Percentiles rank a stretch among this genome's conserved stretches.
phyloP scores from a whole-genome alignment of 2,113 vertebrate species.

The Lipophrys pholis region DNA sequence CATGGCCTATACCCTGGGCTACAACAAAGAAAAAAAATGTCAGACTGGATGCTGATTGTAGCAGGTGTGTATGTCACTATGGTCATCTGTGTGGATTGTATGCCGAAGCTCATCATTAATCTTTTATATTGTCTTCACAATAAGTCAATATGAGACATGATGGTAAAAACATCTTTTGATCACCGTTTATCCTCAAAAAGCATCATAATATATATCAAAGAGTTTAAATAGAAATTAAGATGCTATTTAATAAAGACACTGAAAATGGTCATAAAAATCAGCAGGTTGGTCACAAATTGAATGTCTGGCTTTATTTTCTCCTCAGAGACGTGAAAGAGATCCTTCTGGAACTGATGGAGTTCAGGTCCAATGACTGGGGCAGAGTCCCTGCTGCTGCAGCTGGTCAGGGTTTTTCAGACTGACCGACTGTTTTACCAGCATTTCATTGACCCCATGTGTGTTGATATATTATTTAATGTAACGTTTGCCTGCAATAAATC shows the following conservation, averaged over 20 bases:
- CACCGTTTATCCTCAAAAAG: no score
- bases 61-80: slow-evolving; percentile 86
- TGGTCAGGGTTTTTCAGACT: slow-evolving; percentile 34
- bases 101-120: no score
- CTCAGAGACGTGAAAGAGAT: slow-evolving; percentile 93
- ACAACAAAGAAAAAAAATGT: slow-evolving; percentile 89
- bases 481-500: slow-evolving; percentile 95
- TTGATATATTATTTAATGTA: slow-evolving; percentile 92
- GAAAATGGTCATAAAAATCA: no score
- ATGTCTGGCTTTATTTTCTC: slow-evolving; percentile 16
- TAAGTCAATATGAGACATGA: no score
- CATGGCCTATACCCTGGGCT: no score
- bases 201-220: no score
- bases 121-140: no score
- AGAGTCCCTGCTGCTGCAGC: slow-evolving; percentile 86
- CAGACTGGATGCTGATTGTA: slow-evolving; percentile 90
- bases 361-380: slow-evolving; percentile 97
- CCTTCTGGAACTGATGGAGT: slow-evolving; percentile 93
- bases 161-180: no score
- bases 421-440: slow-evolving; percentile 67
- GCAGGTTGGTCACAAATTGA: background rate
- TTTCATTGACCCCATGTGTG: slow-evolving; percentile 77
- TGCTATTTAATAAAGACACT: no score
- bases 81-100: no score
- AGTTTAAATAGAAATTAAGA: no score